Percentiles rank a stretch among this genome's conserved stretches.
These are phyloP conservation scores for Brachyalestes nurse DNA, from an alignment of 2,797 vertebrate genomes.

Conservation along the genomic window DNA sequence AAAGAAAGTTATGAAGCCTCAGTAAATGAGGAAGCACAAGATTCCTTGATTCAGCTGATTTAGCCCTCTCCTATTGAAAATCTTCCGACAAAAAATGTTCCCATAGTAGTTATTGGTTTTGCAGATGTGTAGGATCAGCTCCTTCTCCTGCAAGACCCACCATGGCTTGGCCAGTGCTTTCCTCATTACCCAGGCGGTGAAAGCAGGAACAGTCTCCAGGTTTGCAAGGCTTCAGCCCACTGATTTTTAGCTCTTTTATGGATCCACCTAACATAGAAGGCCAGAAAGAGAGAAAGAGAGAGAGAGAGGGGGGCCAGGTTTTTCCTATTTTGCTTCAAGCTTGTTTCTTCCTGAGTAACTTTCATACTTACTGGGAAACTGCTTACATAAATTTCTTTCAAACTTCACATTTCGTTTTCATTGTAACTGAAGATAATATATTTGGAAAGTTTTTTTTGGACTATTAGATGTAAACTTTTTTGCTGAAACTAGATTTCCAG, in stretches of 20 bases:
- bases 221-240: background rate
- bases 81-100: background rate
- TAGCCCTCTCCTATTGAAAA: background rate
- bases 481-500: background rate
- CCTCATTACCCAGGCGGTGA: conserved; percentile 32
- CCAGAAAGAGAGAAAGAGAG: background rate
- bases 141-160: conserved; percentile 3
- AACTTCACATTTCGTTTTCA: too few species aligned
- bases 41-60: background rate
- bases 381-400: background rate
- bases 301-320: background rate
- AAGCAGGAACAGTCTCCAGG: conserved; percentile 6
- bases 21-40: background rate
- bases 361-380: background rate
- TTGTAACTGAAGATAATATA: background rate
- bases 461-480: background rate
- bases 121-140: conserved; percentile 1
- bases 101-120: conserved; percentile 3
- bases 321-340: background rate
- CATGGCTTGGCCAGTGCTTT: conserved; percentile 34
- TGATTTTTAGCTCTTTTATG: background rate
- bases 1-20: background rate
- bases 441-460: background rate
- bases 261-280: background rate
- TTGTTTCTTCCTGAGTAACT: background rate